Evolutionary conservation across 35 echinoderm and acorn worm species (phyloP), one percentile per base, ranked within the genome.

Genomic region (Patiria miniata): DNA sequence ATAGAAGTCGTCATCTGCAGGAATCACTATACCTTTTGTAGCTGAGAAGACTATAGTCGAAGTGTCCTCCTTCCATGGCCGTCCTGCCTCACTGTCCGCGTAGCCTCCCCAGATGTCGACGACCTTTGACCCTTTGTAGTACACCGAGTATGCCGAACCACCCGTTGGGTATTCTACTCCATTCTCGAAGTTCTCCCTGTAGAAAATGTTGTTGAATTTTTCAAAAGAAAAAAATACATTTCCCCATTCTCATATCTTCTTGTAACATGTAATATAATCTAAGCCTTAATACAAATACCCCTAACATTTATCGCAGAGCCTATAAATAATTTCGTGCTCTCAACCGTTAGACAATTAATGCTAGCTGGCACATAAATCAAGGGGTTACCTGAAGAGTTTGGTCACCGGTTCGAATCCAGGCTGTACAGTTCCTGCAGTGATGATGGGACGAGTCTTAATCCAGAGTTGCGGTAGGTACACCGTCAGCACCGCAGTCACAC

Each of bases 41-140:
- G 73, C 52, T 10, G 94, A 96, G 52, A 80, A 97, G 14, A 93
- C 59, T 5, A 77, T 83, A 21, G 82, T 21, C 59, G 93, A 61
- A 1, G 90, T 97, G 54, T 97, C 83, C 65, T 93, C 78, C 68
- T 81, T 85, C 94, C 94, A 97, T 53, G 82, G 87, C 47, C 78
- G 77, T 3, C 52, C 30, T 37, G 89, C 69, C 33, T 93, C 83
- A 1, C 40, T 44, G 59, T 92, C 87, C 7, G 94, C 90, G 44
- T 97, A 97, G 19, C 94, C 94, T 40, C 90, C 94, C 94, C 94
- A 97, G 22, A 97, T 78, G 39, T 97, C 91, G 6, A 97, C 90
- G 12, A 97, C 94, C 78, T 89, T 89, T 78, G 85, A 56, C 15
- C 94, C 94, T 77, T 86, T 58, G 37, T 93, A 87, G 56, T 97